phyloP scores from a whole-genome alignment of 1,140 invertebrate species.

The Zaprionus vittiger region DNA sequence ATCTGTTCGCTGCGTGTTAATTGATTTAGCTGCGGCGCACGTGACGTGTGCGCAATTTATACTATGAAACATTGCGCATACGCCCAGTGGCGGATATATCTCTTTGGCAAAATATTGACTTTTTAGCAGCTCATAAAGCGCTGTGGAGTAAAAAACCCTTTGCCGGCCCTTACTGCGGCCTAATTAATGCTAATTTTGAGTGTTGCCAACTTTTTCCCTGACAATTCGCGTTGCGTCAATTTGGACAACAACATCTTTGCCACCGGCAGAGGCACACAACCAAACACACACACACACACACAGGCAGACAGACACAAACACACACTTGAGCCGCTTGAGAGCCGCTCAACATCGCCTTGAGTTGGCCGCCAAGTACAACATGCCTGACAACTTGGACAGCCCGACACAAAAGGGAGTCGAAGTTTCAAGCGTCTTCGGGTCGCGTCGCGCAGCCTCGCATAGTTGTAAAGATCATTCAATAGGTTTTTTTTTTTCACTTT shows the following conservation, averaged over 20 bases:
- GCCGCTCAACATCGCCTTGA: conserved; percentile 36
- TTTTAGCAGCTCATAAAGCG: conserved; percentile 59
- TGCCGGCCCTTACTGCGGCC: conserved; percentile 28
- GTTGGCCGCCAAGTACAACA: conserved; percentile 25
- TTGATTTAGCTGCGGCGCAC: conserved; percentile 61
- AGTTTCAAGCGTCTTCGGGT: not conserved
- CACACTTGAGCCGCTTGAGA: conserved; percentile 22
- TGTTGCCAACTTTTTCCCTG: conserved; percentile 22
- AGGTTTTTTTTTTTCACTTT: conserved; percentile 9
- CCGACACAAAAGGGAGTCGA: conserved; percentile 37
- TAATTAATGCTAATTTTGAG: conserved; percentile 55
- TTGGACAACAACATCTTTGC: conserved; percentile 28
- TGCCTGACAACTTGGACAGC: conserved; percentile 27
- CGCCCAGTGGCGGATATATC: conserved; percentile 36
- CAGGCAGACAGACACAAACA: conserved; percentile 26
- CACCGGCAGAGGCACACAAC: conserved; percentile 14
- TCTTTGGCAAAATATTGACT: not conserved
- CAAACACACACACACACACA: conserved; percentile 20
- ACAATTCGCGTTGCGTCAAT: conserved; percentile 44
- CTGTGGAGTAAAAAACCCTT: conserved; percentile 10
- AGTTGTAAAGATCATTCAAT: conserved; percentile 44
- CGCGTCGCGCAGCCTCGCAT: not conserved
- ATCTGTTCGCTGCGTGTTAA: conserved; percentile 26
- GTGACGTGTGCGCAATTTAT: conserved; percentile 68
- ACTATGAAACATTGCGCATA: conserved; percentile 53